Evolutionary conservation across 2,888 invertebrate genomes (phyloP), one percentile per base, ranked within the genome.

Genomic region (Syrista parreyssii): DNA sequence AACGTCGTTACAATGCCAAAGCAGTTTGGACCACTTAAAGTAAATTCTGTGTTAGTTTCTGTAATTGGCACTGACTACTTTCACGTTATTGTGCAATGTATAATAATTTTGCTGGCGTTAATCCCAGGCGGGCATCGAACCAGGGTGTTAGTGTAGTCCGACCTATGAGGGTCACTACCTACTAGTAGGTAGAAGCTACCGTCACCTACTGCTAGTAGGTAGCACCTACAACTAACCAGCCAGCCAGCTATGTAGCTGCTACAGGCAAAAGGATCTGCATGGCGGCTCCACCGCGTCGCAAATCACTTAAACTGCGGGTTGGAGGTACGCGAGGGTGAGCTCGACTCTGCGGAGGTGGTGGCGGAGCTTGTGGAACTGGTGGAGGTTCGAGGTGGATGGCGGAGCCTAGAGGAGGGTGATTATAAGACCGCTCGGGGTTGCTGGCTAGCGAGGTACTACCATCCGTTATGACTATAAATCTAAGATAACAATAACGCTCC

Each of bases 381-480:
- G 79, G 82, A 81, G 81, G 83, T 82, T 84, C 85, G 81, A 79
- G 83, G 82, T 81, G 81, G 85, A 79, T 82, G 74, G 83, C 82
- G 80, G 83, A 79, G 87, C 81, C 85, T 80, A 87, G 87, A 85
- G 87, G 88, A 89, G 91, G 90, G 90, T 91, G 91, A 91, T 91
- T 91, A 91, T 91, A 91, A 91, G 91, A 91, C 91, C 90, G 90
- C 90, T 89, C 90, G 91, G 89, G 90, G 89, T 90, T 87, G 88
- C 90, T 89, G 89, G 89, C 89, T 90, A 90, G 88, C 90, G 89
- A 88, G 90, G 87, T 90, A 89, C 87, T 89, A 89, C 91, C 91
- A 91, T 91, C 91, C 91, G 90, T 91, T 91, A 91, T 91, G 91
- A 91, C 90, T 91, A 91, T 91, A 91, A 91, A 91, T 91, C 90